Base-by-base conservation (phyloP, 1,140 invertebrate species). In the Triops longicaudatus region DNA sequence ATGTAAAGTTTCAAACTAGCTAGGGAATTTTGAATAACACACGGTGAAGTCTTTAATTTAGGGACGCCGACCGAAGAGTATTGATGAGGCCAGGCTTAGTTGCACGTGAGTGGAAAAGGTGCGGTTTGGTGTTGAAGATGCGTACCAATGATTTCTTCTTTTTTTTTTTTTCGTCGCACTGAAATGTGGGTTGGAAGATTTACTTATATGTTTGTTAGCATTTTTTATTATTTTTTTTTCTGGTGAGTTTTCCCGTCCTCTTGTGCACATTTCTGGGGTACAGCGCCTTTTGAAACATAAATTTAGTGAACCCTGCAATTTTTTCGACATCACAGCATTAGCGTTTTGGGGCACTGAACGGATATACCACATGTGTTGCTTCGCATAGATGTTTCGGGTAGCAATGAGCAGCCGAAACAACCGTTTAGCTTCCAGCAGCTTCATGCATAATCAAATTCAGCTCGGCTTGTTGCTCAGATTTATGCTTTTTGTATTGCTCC, bases 391-490 rank as follows among this genome's bases (percentile, higher is more conserved):
- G 31, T 37, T 37, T 37, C 31, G 31, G 31, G 31, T 37, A 37
- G 31, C 31, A 37, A 37, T 37, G 31, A 37, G 50, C 50, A 10
- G 50, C 50, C 50, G 10, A 22, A 63, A 22, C 50, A 63, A 37
- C 31, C 31, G 31, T 63, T 63, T 63, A 63, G 50, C 50, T 63
- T 63, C 50, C 50, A 63, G 50, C 50, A 63, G 50, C 50, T 63
- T 63, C 50, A 22, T 63, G 50, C 50, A 63, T 63, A 63, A 63
- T 63, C 14, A 10, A 63, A 63, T 63, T 63, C 43, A n/a, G 43
- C 43, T 44, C 50, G 50, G 50, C 50, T 63, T 63, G 50, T 63
- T 63, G 50, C 50, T 63, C 50, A 22, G 17, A 63, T 63, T 63
- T 63, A 63, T 63, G 50, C 50, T 63, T 63, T 63, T 22, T 22